Evolutionary conservation across 2,797 vertebrate species (phyloP).

Genomic region (Brachyalestes nurse): DNA sequence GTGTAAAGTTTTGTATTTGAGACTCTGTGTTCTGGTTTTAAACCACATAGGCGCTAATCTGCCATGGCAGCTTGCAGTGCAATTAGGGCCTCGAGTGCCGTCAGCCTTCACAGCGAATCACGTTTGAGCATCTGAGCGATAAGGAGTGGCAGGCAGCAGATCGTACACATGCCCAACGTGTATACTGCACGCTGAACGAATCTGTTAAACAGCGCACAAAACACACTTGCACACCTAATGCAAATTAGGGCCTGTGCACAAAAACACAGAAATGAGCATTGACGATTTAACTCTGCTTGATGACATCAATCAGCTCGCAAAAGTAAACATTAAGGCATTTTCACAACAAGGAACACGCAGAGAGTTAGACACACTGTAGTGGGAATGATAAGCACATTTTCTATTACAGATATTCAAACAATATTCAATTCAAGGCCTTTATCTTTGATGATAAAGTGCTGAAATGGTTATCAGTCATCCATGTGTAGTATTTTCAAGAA

Average conservation of each 20-base stretch:
- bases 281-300: slow-evolving; percentile 1
- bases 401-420: background rate
- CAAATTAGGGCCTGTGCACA: background rate
- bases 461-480: too few relatives aligned
- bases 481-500: too few relatives aligned
- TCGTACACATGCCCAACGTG: slow-evolving; percentile 36
- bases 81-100: slow-evolving; percentile 57
- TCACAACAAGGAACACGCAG: background rate
- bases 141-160: slow-evolving; percentile 54
- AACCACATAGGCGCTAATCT: slow-evolving; percentile 55
- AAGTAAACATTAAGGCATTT: background rate
- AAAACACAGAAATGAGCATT: background rate
- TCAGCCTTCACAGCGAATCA: slow-evolving; percentile 58
- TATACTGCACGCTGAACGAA: background rate
- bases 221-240: background rate
- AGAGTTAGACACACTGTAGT: background rate
- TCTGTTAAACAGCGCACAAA: slow-evolving; percentile 12
- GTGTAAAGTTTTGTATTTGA: slow-evolving; percentile 26
- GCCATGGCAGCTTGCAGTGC: slow-evolving; percentile 59
- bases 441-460: too few relatives aligned
- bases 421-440: background rate
- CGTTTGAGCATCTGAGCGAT: slow-evolving; percentile 52
- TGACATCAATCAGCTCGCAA: background rate
- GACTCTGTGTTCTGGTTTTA: slow-evolving; percentile 43
- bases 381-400: background rate